Evolutionary conservation across 1,140 invertebrate species (phyloP), one percentile per base, ranked within the genome.

Genomic region (Leptinotarsa defecta): DNA sequence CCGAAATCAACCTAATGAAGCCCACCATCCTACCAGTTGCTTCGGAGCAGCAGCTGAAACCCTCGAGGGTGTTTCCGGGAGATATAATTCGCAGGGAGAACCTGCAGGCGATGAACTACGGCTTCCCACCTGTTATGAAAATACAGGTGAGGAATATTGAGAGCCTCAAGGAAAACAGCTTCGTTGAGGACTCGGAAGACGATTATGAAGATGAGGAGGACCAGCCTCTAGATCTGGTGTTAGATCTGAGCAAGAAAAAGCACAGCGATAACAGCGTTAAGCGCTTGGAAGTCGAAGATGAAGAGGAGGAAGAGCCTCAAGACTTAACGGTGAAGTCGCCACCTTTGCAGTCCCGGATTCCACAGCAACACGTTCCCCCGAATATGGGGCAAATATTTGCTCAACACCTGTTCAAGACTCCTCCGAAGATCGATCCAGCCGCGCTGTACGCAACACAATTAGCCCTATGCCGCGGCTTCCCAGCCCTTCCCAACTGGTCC

Each of bases 231-330:
- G 94, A 96, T 86, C 86, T 95, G 3, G 94, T 94, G 3, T 85
- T 97, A n/a, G 95, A 97, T 86, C 89, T 97, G 75, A 95, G 94
- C 82, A 94, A 94, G 78, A 96, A 95, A 84, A 91, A 89, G 81
- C 76, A 71, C 43, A 68, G 71, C 22, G 78, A 77, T 22, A 13
- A 57, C 15, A n/a, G 17, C 17, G n/a, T 5, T 17, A 15, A 57
- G 52, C n/a, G 4, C 52, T 15, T 17, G 13, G 52, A 19, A 57
- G 52, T 19, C 13, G 52, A 57, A 57, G 52, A 57, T 17, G 52
- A 57, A 57, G 52, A n/a, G 0, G 52, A 57, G n/a, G 52, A 57
- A 57, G 82, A 86, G 17, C 82, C 86, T 0, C 84, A 87, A 79
- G 87, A 86, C 74, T 80, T 90, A 62, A 83, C 83, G 0, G 85